Conservation (phyloP, 2,113 vertebrate genomes). For the Hippoglossus stenolepis region DNA sequence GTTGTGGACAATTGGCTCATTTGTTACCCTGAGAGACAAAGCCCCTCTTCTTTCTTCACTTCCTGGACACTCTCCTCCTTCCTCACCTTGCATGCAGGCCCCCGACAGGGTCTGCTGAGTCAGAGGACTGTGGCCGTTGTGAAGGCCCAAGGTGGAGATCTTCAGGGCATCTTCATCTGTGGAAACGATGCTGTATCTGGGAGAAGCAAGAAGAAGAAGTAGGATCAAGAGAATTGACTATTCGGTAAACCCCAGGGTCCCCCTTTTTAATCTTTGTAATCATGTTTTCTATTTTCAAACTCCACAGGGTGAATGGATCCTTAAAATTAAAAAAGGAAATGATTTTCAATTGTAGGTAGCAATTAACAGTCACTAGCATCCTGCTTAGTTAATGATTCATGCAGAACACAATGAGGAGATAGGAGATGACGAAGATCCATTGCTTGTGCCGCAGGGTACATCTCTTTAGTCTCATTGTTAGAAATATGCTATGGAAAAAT, state of each 20-base stretch:
- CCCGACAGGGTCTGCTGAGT: slow-evolving; percentile 69
- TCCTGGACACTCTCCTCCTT: slow-evolving; percentile 67
- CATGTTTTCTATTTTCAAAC: no score
- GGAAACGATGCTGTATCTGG: slow-evolving; percentile 90
- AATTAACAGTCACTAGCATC: no score
- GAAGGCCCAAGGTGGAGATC: slow-evolving; percentile 85
- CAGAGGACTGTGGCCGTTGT: slow-evolving; percentile 79
- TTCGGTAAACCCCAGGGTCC: not conserved
- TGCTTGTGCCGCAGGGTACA: no score
- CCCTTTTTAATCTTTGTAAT: not conserved
- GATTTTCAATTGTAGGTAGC: no score
- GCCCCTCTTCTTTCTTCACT: slow-evolving; percentile 82
- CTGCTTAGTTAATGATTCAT: no score
- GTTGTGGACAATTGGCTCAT: slow-evolving; percentile 80
- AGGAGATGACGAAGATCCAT: no score
- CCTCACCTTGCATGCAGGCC: slow-evolving; percentile 78
- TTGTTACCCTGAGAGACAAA: slow-evolving; percentile 79
- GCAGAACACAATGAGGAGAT: no score
- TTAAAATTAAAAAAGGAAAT: no score
- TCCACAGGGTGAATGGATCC: no score
- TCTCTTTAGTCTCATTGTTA: no score
- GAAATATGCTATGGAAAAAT: no score
- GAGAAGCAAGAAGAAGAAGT: slow-evolving; percentile 5
- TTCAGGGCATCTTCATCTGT: slow-evolving; percentile 90
- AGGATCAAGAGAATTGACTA: not conserved